Evolutionary conservation across 2,797 vertebrate genomes (phyloP).

Genomic region (Danio choprae): DNA sequence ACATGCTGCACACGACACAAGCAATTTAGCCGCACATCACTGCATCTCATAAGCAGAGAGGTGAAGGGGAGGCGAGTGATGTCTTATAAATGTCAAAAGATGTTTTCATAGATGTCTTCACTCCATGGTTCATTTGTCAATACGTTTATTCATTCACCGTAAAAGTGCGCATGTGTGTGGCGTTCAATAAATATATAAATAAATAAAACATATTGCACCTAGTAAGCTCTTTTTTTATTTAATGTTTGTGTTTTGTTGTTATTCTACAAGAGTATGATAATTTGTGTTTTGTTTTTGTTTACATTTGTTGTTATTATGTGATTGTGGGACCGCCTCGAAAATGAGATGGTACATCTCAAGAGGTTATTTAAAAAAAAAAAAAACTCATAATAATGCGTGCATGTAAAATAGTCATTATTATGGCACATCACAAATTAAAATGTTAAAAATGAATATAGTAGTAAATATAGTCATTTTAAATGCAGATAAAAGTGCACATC

Average conservation of each 20-base stretch:
- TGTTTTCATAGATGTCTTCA: neutral
- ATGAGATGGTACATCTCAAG: too few species aligned
- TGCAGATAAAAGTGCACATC: too few species aligned
- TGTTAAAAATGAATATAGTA: too few species aligned
- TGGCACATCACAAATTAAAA: neutral
- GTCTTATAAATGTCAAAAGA: constrained; percentile 2
- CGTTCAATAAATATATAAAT: too few species aligned
- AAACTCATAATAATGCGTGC: too few species aligned
- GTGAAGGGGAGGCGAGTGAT: neutral
- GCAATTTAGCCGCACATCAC: neutral
- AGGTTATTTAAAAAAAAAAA: too few species aligned
- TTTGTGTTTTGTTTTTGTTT: too few species aligned
- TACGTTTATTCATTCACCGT: neutral
- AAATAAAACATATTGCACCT: neutral
- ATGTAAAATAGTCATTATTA: neutral
- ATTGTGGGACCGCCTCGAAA: too few species aligned
- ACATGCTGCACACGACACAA: neutral
- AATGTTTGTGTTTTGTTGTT: too few species aligned
- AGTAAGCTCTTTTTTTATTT: neutral
- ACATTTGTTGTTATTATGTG: too few species aligned
- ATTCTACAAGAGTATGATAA: too few species aligned
- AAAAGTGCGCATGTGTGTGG: neutral
- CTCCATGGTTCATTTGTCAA: neutral
- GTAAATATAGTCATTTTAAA: too few species aligned
- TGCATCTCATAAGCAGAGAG: neutral